Percentiles rank a stretch among this genome's conserved stretches.
Conservation (phyloP, 2,797 vertebrate genomes). For the Halcyon badia region DNA sequence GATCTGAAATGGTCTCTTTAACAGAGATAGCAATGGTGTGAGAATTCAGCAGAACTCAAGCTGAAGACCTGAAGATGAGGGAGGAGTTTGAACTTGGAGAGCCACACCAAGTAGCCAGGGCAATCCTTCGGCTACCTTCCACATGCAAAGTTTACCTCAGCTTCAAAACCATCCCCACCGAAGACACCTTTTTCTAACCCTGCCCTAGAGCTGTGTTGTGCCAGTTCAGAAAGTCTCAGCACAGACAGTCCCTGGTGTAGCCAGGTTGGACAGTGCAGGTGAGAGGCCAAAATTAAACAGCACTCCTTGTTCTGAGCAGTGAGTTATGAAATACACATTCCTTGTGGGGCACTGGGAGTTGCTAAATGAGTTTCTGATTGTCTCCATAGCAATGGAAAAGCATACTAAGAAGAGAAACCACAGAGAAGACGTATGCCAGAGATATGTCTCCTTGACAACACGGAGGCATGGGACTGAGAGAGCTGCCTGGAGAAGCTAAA, state of each 20-base stretch:
- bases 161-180: neutral
- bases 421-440: conserved; percentile 52
- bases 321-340: conserved; percentile 53
- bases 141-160: neutral
- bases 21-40: neutral
- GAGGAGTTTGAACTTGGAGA: neutral
- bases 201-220: neutral
- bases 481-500: conserved; percentile 22
- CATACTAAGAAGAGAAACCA: conserved; percentile 51
- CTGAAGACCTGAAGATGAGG: neutral
- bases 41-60: neutral
- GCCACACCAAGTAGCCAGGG: neutral
- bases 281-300: neutral
- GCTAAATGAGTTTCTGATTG: conserved; percentile 68
- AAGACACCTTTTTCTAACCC: neutral
- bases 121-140: neutral
- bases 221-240: neutral
- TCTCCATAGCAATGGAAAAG: conserved; percentile 74
- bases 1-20: neutral
- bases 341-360: conserved; percentile 29
- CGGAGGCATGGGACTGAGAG: neutral
- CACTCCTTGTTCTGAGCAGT: neutral
- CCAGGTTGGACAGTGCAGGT: neutral
- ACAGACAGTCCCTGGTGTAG: neutral
- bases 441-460: conserved; percentile 73